Evolutionary conservation across 2,113 vertebrate species (phyloP), one percentile per base, ranked within the genome.

Genomic region (Camelus bactrianus): DNA sequence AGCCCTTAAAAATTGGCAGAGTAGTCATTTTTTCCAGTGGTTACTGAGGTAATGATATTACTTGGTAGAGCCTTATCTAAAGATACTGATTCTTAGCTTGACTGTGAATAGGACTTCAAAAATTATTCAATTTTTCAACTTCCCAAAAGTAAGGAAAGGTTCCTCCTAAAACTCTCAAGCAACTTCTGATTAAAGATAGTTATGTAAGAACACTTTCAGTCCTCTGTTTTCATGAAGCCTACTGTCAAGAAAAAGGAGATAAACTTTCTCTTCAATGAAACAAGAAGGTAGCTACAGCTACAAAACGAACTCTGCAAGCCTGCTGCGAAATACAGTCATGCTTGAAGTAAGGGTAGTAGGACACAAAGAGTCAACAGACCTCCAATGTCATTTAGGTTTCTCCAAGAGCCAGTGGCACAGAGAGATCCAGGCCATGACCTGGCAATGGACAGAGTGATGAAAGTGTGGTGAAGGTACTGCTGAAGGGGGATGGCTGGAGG

Each of bases 1-100:
- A 28, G 79, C 7, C 11, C 79, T 30, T 81, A 50, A 94, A 46
- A 94, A 24, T 67, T 97, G 62, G 11, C 80, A 92, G 28, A 14
- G 85, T 91, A 24, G 11, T 88, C 32, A 58, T 96, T 96, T 94
- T 97, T 83, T n/a, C n/a, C 42, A 83, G 79, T 81, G 42, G 7
- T n/a, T 86, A 42, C 38, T 42, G 38, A 42, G 38, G 38, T 42
- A 58, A 73, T 93, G 46, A 28, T 69, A 30, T 83, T n/a, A 75
- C 46, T 96, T 86, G 26, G 0, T 67, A 75, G n/a, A 62, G 1
- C 1, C 11, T 86, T 80, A 54, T 76, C 38, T 67, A 69, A 89
- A 84, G 19, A 48, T 56, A 82, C 38, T 89, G 69, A 58, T 52
- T 20, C 87, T 60, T 56, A 52, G 32, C 30, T 28, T 85, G 22